Evolutionary conservation across 2,888 invertebrate genomes (phyloP).

Genomic region (Cerastis rubricosa): DNA sequence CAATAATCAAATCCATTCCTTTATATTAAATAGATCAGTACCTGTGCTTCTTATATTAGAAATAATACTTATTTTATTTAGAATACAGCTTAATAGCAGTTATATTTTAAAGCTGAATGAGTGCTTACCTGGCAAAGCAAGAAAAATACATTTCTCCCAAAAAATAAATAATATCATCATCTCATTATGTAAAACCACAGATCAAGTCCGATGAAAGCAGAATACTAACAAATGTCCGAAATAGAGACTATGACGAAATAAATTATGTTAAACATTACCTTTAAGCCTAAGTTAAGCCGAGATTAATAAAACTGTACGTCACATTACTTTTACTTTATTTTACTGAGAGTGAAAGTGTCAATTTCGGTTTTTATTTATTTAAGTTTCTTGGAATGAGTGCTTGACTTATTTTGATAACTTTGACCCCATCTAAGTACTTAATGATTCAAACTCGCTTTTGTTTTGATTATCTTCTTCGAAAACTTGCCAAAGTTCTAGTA

Average conservation of each 20-base stretch:
- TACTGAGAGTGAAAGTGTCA: conserved; percentile 50
- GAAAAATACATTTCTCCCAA: not conserved
- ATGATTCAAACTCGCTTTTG: not conserved
- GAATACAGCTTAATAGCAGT: not conserved
- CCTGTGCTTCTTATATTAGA: too few relatives aligned
- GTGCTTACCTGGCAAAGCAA: not conserved
- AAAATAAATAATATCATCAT: conserved; percentile 11
- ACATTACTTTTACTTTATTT: conserved; percentile 55
- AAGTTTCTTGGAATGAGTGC: not conserved
- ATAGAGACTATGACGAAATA: conserved; percentile 27
- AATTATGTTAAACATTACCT: conserved; percentile 33
- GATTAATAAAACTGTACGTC: conserved; percentile 43
- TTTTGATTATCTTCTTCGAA: not conserved
- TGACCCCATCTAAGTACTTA: not conserved
- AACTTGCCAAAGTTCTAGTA: not conserved
- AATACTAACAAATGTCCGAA: conserved; percentile 24
- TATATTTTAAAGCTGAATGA: not conserved
- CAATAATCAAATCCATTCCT: too few relatives aligned
- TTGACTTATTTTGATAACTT: not conserved
- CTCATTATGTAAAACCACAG: conserved; percentile 36
- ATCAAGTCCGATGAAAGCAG: conserved; percentile 43
- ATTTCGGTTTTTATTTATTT: conserved; percentile 36
- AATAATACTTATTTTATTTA: too few relatives aligned
- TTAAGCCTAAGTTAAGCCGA: conserved; percentile 45
- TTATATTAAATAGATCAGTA: too few relatives aligned